A percentile compares a stretch with the other conserved stretches of the same genome.
Evolutionary conservation across 2,888 invertebrate species (phyloP).

Genomic region (Ochropleura plecta): DNA sequence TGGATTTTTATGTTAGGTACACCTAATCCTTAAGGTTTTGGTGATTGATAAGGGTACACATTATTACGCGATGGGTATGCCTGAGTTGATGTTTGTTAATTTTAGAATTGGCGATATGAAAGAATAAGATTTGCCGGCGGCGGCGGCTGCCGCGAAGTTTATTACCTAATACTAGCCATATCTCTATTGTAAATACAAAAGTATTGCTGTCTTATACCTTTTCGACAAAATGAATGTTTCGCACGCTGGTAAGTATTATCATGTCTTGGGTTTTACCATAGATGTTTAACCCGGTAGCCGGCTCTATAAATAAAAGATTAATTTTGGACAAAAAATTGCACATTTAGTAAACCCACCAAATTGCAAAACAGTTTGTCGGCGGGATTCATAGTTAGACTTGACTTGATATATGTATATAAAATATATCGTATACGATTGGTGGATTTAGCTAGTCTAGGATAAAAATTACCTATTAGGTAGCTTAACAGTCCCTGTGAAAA

Average conservation of each 20-base stretch:
- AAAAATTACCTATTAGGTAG: neutral
- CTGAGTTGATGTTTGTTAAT: constrained; percentile 28
- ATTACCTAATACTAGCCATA: neutral
- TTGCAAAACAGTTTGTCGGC: no score
- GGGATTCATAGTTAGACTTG: no score
- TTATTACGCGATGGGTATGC: constrained; percentile 42
- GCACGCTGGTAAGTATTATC: neutral
- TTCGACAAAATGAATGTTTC: neutral
- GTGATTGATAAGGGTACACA: constrained; percentile 66
- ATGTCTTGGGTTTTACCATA: neutral
- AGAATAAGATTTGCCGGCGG: neutral
- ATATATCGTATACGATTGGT: no score
- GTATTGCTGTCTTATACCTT: neutral
- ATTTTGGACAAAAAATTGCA: no score
- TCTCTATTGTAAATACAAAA: neutral
- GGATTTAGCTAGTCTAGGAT: neutral
- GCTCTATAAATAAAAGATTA: no score
- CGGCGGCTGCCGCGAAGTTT: no score
- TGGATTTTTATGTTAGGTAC: constrained; percentile 62
- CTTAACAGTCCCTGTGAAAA: neutral
- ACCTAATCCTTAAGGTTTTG: constrained; percentile 55
- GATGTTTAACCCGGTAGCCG: neutral
- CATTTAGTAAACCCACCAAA: no score
- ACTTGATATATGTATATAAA: no score
- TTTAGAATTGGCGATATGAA: constrained; percentile 11